phyloP scores from a whole-genome alignment of 2,888 invertebrate species.

The Pilophorus perplexus region DNA sequence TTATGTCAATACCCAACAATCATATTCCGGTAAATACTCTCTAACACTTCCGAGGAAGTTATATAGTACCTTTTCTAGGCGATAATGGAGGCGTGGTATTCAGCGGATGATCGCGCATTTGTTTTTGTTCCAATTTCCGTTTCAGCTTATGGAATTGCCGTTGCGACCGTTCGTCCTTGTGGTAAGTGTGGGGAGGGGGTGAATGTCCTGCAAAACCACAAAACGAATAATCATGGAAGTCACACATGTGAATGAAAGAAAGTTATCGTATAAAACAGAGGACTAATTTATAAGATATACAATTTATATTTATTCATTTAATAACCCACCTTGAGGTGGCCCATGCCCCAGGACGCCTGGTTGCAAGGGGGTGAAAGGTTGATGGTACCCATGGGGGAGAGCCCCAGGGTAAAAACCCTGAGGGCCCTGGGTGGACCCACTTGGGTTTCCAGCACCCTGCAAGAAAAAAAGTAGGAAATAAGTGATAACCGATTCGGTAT shows the following conservation, averaged over 20 bases:
- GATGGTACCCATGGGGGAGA: slow-evolving; percentile 57
- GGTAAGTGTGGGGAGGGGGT: slow-evolving; percentile 61
- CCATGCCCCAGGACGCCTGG: slow-evolving; percentile 56
- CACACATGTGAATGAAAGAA: too few relatives aligned
- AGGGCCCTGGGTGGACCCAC: slow-evolving; percentile 65
- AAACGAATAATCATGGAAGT: too few relatives aligned
- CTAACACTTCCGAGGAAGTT: too few relatives aligned
- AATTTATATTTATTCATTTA: too few relatives aligned
- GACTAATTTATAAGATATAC: too few relatives aligned
- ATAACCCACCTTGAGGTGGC: slow-evolving; percentile 54
- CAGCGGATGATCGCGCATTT: slow-evolving; percentile 54
- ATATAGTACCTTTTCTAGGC: slow-evolving; percentile 61
- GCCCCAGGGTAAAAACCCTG: slow-evolving; percentile 62
- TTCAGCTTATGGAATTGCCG: slow-evolving; percentile 73
- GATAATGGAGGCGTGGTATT: slow-evolving; percentile 63
- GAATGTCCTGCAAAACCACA: slow-evolving; percentile 60
- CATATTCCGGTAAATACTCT: too few relatives aligned
- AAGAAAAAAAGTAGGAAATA: too few relatives aligned
- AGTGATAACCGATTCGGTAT: too few relatives aligned
- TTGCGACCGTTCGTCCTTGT: slow-evolving; percentile 74
- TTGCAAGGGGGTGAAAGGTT: slow-evolving; percentile 54
- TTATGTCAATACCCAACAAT: too few relatives aligned
- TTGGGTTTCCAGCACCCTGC: slow-evolving; percentile 63
- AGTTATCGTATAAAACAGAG: too few relatives aligned
- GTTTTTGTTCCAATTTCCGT: slow-evolving; percentile 71